Conservation (phyloP, 2,113 vertebrate species). For the Mesitornis unicolor region DNA sequence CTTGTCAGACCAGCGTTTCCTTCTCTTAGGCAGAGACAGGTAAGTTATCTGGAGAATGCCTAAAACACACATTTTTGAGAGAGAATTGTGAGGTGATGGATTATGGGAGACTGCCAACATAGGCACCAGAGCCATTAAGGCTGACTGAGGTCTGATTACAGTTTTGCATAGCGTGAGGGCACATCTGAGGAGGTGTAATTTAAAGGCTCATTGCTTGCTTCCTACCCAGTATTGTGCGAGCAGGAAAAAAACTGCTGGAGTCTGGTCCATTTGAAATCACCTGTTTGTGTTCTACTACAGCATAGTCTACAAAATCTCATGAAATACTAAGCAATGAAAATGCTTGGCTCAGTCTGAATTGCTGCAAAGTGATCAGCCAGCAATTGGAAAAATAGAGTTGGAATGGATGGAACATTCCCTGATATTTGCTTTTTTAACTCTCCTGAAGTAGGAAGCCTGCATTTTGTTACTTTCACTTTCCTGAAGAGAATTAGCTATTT, state of each 20-base stretch:
- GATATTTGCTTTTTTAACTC: not conserved
- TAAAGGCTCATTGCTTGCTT: slow-evolving; percentile 39
- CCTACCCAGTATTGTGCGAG: not conserved
- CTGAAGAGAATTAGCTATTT: not conserved
- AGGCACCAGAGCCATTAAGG: not conserved
- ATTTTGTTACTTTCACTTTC: not conserved
- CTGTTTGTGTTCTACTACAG: slow-evolving; percentile 1
- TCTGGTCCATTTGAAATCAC: slow-evolving; percentile 20
- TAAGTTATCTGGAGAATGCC: not conserved
- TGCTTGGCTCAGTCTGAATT: not conserved
- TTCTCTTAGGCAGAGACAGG: not conserved
- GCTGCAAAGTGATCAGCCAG: not conserved
- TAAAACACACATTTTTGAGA: not conserved
- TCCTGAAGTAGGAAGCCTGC: not conserved
- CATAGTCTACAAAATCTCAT: not conserved
- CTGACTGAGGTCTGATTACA: not conserved
- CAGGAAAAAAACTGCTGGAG: not conserved
- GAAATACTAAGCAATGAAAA: slow-evolving; percentile 20
- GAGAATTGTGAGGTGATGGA: not conserved
- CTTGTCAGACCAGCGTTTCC: not conserved
- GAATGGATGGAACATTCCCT: not conserved
- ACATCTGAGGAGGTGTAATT: slow-evolving; percentile 23
- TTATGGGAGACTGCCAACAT: not conserved
- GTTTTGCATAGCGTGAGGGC: slow-evolving; percentile 17
- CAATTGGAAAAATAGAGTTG: not conserved